A percentile compares a stretch with the other conserved stretches of the same genome.
Conservation (phyloP, 1,140 invertebrate genomes). For the Calliopsis andreniformis region DNA sequence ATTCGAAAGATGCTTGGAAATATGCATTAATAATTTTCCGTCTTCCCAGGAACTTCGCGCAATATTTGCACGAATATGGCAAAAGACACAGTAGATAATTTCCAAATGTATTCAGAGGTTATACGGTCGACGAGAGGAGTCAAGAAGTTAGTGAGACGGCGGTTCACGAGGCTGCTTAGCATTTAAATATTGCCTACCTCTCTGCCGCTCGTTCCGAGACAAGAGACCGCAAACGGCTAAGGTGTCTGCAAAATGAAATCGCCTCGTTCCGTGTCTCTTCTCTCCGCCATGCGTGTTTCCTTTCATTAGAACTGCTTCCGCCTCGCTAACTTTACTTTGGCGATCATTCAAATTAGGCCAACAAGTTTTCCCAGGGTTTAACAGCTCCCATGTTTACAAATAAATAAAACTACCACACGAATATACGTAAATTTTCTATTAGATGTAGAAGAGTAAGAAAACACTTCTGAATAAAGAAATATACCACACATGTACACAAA, state of each 20-base stretch:
- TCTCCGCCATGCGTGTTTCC: neutral
- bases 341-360: conserved; percentile 16
- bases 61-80: too few relatives aligned
- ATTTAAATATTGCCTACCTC: conserved; percentile 56
- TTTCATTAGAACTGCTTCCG: neutral
- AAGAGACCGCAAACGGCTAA: conserved; percentile 37
- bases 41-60: too few relatives aligned
- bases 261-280: neutral
- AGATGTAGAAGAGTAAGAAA: neutral
- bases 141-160: conserved; percentile 22
- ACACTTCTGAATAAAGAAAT: too few relatives aligned
- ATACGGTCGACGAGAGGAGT: conserved; percentile 19
- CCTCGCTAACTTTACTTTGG: conserved; percentile 1
- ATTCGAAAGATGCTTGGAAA: too few relatives aligned
- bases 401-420: neutral
- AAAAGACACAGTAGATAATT: neutral
- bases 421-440: neutral
- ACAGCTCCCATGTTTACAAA: neutral
- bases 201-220: conserved; percentile 17
- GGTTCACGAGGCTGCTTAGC: conserved; percentile 39
- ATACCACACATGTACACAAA: too few relatives aligned
- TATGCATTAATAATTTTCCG: too few relatives aligned
- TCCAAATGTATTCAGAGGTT: conserved; percentile 47
- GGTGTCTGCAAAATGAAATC: conserved; percentile 37
- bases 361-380: neutral